Percentiles rank a stretch among this genome's conserved stretches.
phyloP scores from a whole-genome alignment of 2,113 vertebrate genomes.

The Xiphorhynchus elegans region DNA sequence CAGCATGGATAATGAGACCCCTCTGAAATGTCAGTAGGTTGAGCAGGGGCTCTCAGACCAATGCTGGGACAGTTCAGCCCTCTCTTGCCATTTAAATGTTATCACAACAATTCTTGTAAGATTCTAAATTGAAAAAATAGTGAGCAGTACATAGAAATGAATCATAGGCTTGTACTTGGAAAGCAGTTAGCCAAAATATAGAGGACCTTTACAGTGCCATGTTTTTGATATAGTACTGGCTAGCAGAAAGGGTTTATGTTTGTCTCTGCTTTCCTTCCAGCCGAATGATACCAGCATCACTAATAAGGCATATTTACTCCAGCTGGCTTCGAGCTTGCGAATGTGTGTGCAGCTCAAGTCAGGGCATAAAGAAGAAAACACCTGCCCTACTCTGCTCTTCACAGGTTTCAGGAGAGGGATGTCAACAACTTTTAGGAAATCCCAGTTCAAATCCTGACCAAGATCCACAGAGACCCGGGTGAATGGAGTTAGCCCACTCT shows the following conservation, averaged over 20 bases:
- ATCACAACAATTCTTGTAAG: slow-evolving; percentile 22
- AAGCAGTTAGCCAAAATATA: background rate
- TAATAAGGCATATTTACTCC: background rate
- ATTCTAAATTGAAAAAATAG: slow-evolving; percentile 44
- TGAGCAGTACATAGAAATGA: slow-evolving; percentile 13
- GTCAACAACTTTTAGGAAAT: background rate
- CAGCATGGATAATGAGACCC: background rate
- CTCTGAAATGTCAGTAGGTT: slow-evolving; percentile 7
- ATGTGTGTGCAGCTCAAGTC: background rate
- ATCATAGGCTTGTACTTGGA: background rate
- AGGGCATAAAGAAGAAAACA: background rate
- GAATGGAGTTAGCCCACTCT: background rate
- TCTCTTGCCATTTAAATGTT: slow-evolving; percentile 62
- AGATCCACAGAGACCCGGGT: background rate
- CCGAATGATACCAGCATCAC: background rate
- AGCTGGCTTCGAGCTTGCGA: background rate
- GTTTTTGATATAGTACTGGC: background rate
- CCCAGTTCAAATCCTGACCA: background rate
- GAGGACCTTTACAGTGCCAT: background rate
- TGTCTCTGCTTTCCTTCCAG: background rate
- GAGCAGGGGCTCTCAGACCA: background rate
- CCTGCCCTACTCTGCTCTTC: background rate
- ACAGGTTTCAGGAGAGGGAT: background rate
- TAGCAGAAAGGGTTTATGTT: background rate
- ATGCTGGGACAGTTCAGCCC: background rate